Evolutionary conservation across 2,113 vertebrate genomes (phyloP).

Genomic region (Naja naja): DNA sequence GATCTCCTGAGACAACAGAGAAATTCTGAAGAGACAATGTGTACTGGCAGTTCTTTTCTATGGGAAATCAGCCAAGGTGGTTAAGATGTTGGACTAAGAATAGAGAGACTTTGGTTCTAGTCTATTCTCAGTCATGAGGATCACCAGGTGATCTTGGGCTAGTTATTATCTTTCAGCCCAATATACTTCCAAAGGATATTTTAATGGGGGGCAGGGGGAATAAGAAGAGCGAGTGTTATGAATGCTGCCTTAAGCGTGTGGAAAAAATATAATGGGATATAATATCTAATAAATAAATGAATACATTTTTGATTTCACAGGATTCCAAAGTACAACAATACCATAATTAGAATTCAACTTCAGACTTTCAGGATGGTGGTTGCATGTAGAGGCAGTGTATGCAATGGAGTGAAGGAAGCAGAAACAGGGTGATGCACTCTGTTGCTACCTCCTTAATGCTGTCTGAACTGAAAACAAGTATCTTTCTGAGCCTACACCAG

Average conservation of each 20-base stretch:
- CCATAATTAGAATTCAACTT: not conserved
- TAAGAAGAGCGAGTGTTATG: not conserved
- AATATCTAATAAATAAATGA: not conserved
- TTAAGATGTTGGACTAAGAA: not conserved
- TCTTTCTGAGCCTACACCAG: not conserved
- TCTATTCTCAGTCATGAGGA: not conserved
- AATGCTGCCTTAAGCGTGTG: not conserved
- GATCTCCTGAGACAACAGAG: not conserved
- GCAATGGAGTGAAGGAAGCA: not conserved
- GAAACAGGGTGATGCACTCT: not conserved
- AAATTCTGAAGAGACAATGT: not conserved
- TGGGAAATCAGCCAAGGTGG: not conserved
- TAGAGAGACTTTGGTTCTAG: not conserved
- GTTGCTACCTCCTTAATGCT: not conserved
- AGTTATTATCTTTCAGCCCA: not conserved
- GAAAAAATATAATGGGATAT: not conserved
- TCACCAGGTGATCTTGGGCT: not conserved
- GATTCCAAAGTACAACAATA: not conserved
- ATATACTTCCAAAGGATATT: not conserved
- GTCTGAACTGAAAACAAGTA: not conserved
- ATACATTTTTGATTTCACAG: not conserved
- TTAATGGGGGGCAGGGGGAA: fast-evolving
- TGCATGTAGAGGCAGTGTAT: not conserved
- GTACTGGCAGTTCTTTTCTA: not conserved
- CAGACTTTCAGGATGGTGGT: not conserved